Evolutionary conservation across 2,797 vertebrate species (phyloP).

Genomic region (Limnodromus scolopaceus): DNA sequence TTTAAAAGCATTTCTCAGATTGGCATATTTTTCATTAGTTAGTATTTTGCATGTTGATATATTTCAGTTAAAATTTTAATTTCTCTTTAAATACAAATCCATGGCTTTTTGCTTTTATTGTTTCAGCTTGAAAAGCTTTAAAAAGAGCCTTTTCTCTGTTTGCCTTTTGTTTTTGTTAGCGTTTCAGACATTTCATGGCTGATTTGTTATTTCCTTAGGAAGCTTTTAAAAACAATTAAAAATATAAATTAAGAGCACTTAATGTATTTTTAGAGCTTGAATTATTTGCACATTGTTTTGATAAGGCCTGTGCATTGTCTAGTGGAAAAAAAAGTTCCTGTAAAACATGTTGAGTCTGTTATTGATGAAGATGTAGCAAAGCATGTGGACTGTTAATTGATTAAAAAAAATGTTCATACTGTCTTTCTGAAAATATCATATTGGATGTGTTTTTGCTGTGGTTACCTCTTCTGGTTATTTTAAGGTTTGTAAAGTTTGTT

Average conservation of each 20-base stretch:
- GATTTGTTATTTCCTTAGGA: background rate
- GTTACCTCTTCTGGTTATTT: background rate
- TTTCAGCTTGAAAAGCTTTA: constrained; percentile 34
- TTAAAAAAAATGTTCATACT: background rate
- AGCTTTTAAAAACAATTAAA: background rate
- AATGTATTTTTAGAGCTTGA: background rate
- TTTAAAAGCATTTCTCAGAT: background rate
- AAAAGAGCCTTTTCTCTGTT: background rate
- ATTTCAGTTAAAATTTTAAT: constrained; percentile 34
- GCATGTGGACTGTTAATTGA: background rate
- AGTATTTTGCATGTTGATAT: constrained; percentile 62
- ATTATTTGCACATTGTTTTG: background rate
- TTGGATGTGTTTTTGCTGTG: background rate
- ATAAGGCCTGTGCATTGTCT: background rate
- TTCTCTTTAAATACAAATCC: constrained; percentile 17
- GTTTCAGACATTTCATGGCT: background rate
- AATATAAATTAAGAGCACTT: background rate
- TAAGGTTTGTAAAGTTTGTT: background rate
- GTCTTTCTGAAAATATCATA: background rate
- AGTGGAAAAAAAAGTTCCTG: background rate
- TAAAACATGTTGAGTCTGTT: background rate
- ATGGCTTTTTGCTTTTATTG: constrained; percentile 31
- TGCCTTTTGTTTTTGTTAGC: background rate
- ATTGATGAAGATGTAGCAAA: background rate
- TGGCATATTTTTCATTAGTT: background rate